Conservation (phyloP, 2,888 invertebrate species). For the Heliconius cydno region DNA sequence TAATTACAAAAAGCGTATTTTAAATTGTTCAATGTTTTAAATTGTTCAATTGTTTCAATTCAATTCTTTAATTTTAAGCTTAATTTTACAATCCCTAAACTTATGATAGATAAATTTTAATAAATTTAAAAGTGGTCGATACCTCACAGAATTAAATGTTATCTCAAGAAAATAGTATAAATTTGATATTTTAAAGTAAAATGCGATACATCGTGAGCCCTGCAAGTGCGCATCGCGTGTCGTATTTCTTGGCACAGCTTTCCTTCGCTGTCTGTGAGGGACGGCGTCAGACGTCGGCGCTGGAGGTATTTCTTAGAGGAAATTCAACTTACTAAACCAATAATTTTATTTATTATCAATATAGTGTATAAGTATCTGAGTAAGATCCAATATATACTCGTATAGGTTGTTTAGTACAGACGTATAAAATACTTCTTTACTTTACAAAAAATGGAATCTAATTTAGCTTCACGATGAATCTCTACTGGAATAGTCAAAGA, state of each 20-base stretch:
- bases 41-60: too few species aligned
- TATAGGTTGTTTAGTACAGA: not conserved
- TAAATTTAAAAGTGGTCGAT: not conserved
- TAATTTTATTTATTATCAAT: not conserved
- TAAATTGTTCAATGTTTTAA: too few species aligned
- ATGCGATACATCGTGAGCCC: not conserved
- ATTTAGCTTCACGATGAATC: too few species aligned
- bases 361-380: not conserved
- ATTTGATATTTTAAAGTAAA: conserved; percentile 4
- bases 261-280: not conserved
- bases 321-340: not conserved
- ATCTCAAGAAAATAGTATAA: not conserved
- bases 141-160: not conserved
- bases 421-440: too few species aligned
- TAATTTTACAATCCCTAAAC: too few species aligned
- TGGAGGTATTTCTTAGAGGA: not conserved
- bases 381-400: not conserved
- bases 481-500: too few species aligned
- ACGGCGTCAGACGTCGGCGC: not conserved
- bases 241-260: conserved; percentile 20
- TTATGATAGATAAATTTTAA: not conserved
- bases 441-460: too few species aligned
- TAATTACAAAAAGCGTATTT: too few species aligned
- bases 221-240: conserved; percentile 16
- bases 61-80: too few species aligned